Evolutionary conservation across 2,113 vertebrate genomes (phyloP), one percentile per base, ranked within the genome.

Genomic region (Mastomys coucha): DNA sequence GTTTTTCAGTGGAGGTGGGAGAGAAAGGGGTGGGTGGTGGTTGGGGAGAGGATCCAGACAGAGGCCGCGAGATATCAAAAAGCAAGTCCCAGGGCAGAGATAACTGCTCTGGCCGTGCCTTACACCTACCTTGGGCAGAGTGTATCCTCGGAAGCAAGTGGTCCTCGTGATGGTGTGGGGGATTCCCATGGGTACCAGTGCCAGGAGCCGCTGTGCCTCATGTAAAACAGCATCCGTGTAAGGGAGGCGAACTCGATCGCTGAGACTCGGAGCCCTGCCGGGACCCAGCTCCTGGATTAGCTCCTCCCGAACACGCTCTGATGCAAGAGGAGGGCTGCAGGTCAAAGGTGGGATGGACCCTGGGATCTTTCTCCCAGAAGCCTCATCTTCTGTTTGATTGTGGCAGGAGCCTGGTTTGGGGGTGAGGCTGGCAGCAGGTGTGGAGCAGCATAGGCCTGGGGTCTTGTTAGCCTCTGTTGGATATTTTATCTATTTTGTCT

Each of bases 171-270:
- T 76, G 49, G 93, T n/a, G 0, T 89, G 98, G 78, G 97, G 97
- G 28, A 98, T 31, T 9, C 98, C 98, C 96, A 98, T 93, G 65
- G 98, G 98, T 63, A 98, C 63, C 39, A 98, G 94, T 0, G 98
- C 97, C 75, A 98, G 91, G 33, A 98, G 96, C 78, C 98, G 88
- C 96, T 98, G 98, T 0, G 94, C 97, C 91, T 98, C 98, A 0
- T 98, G 98, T 33, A 98, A 88, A 53, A 97, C 97, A 0, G 98
- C 98, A 0, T 98, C 89, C 0, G 97, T 98, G 78, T 97, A 98
- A 0, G 98, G 98, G 26, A 98, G 98, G 51, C 42, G 93, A 36
- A 11, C n/a, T 1, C 92, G 85, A 91, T 98, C 98, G 9, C 65
- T 87, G 63, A 98, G 93, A 58, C 96, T 56, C 0, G 98, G 98